Conservation (phyloP, 2,888 invertebrate genomes). For the Lamellibrachia columna region DNA sequence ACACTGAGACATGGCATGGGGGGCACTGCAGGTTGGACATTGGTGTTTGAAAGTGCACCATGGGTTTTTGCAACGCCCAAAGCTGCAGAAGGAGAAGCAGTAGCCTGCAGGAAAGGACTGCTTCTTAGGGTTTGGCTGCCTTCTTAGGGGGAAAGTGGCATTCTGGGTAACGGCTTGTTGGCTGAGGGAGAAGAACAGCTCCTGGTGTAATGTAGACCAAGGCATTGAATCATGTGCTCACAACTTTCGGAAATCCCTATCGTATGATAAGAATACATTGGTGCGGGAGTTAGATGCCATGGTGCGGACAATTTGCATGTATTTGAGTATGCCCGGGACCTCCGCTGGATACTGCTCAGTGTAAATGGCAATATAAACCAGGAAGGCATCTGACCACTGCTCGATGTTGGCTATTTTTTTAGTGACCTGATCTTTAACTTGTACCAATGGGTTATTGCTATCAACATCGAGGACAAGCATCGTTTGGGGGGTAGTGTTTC, state of each 20-base stretch:
- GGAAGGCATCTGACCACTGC: conserved; percentile 18
- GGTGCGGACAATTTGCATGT: background rate
- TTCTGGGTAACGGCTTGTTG: background rate
- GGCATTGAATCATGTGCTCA: background rate
- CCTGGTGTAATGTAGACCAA: background rate
- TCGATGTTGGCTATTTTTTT: background rate
- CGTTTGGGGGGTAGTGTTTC: background rate
- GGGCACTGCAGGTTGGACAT: background rate
- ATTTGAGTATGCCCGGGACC: background rate
- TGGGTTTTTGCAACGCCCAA: background rate
- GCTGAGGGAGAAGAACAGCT: background rate
- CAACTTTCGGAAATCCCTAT: background rate
- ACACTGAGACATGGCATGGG: background rate
- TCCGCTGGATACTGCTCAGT: background rate
- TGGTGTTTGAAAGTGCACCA: background rate
- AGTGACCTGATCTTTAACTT: background rate
- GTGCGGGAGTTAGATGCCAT: too few relatives aligned
- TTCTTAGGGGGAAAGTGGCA: too few relatives aligned
- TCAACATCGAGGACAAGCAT: background rate
- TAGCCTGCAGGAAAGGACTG: background rate
- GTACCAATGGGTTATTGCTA: background rate
- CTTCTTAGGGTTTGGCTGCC: background rate
- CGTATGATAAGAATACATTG: background rate
- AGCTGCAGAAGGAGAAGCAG: background rate
- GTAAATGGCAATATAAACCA: background rate